phyloP scores from a whole-genome alignment of 37 sponge, comb jelly and placozoan species.

The Axinella damicornis region DNA sequence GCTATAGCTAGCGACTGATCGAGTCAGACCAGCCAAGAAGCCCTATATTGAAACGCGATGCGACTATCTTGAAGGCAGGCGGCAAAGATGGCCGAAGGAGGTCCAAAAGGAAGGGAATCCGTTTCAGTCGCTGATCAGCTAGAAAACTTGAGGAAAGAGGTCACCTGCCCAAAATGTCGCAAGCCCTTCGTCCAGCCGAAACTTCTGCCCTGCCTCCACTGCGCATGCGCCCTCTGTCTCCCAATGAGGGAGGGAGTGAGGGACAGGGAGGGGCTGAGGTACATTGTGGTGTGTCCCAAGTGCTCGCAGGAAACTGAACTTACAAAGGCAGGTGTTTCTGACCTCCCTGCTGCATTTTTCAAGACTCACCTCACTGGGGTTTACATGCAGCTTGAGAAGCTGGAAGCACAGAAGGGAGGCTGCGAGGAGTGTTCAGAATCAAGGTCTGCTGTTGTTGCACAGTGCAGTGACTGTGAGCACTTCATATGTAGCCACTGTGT shows the following conservation, averaged over 20 bases:
- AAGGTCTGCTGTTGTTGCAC: neutral
- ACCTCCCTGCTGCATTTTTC: constrained; percentile 16
- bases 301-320: constrained; percentile 10
- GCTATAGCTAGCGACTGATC: too few relatives aligned
- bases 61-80: too few relatives aligned
- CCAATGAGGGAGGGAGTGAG: neutral
- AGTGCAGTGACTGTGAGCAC: neutral
- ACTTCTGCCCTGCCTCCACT: constrained; percentile 29
- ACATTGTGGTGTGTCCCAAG: constrained; percentile 16
- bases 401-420: neutral
- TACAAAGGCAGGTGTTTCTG: constrained; percentile 19
- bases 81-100: too few relatives aligned
- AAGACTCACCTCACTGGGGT: neutral
- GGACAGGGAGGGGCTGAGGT: constrained; percentile 3
- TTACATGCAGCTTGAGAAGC: neutral
- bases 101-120: too few relatives aligned
- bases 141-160: constrained; percentile 89
- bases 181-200: constrained; percentile 21
- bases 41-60: too few relatives aligned
- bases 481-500: constrained; percentile 18
- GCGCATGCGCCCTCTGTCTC: constrained; percentile 1
- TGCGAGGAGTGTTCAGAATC: constrained; percentile 16
- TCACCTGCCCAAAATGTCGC: constrained; percentile 18
- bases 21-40: too few relatives aligned
- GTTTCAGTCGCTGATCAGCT: neutral